These are phyloP conservation scores for Stomorhina lunata DNA, from an alignment of 2,888 invertebrate species.

Conservation along the genomic window DNA sequence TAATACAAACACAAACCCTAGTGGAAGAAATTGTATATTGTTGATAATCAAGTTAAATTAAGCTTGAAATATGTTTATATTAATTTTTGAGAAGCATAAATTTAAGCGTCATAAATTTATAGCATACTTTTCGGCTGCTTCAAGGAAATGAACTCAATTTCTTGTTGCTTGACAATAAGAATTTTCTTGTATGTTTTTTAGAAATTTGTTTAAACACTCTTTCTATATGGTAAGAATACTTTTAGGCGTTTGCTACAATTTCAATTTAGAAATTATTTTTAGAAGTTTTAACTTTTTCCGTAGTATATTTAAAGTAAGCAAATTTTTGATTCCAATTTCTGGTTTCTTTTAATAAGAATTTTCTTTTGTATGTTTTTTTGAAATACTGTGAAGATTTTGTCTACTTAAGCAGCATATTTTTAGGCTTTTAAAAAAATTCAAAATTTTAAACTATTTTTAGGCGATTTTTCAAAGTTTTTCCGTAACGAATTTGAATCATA, in stretches of 20 bases:
- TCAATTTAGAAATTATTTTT: too few species aligned
- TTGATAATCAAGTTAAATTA: conserved; percentile 26
- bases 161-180: not conserved
- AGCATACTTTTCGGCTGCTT: conserved; percentile 21
- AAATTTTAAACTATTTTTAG: too few species aligned
- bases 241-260: conserved; percentile 29
- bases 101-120: not conserved
- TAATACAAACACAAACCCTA: conserved; percentile 58
- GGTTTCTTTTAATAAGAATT: too few species aligned
- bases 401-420: not conserved
- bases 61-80: conserved; percentile 15
- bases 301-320: too few species aligned
- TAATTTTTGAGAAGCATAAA: conserved; percentile 24
- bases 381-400: too few species aligned
- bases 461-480: too few species aligned
- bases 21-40: conserved; percentile 12
- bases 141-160: not conserved
- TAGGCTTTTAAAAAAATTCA: not conserved
- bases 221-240: not conserved
- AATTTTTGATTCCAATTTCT: too few species aligned
- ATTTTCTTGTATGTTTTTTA: not conserved
- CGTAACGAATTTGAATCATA: too few species aligned
- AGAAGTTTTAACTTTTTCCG: too few species aligned
- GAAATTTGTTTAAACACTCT: not conserved
- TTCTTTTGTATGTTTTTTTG: too few species aligned